phyloP scores from a whole-genome alignment of 2,888 invertebrate species.

The Cremastobaeus sp. region DNA sequence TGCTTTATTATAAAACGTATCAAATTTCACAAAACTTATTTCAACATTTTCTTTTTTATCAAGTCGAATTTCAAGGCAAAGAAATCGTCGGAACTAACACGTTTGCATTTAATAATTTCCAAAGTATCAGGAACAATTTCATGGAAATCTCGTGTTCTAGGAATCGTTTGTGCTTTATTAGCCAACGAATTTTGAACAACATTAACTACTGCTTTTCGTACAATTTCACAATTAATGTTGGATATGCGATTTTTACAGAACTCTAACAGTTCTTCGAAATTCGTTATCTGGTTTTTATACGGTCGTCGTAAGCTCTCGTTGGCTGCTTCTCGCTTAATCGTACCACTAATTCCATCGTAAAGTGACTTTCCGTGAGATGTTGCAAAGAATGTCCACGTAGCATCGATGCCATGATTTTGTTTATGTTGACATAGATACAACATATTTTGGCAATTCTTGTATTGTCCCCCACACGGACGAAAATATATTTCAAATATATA shows the following conservation, averaged over 20 bases:
- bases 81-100: neutral
- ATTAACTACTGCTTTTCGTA: slow-evolving; percentile 10
- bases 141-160: slow-evolving; percentile 11
- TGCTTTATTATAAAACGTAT: no score
- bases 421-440: slow-evolving; percentile 18
- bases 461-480: no score
- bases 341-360: slow-evolving; percentile 24
- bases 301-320: slow-evolving; percentile 21
- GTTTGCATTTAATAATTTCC: slow-evolving; percentile 3
- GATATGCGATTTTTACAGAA: neutral
- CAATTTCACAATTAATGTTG: slow-evolving; percentile 5
- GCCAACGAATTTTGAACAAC: neutral
- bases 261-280: neutral
- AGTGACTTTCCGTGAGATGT: slow-evolving; percentile 34
- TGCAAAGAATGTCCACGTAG: slow-evolving; percentile 22
- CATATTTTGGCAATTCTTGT: slow-evolving; percentile 28
- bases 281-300: slow-evolving; percentile 13
- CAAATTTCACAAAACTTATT: neutral
- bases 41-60: neutral
- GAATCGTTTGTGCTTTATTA: slow-evolving; percentile 5
- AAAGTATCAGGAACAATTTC: neutral
- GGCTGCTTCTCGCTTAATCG: slow-evolving; percentile 21
- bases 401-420: neutral
- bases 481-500: no score
- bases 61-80: slow-evolving; percentile 3